These are phyloP conservation scores for Heteronetta atricapilla DNA, from an alignment of 2,113 vertebrate genomes.

Conservation along the genomic window DNA sequence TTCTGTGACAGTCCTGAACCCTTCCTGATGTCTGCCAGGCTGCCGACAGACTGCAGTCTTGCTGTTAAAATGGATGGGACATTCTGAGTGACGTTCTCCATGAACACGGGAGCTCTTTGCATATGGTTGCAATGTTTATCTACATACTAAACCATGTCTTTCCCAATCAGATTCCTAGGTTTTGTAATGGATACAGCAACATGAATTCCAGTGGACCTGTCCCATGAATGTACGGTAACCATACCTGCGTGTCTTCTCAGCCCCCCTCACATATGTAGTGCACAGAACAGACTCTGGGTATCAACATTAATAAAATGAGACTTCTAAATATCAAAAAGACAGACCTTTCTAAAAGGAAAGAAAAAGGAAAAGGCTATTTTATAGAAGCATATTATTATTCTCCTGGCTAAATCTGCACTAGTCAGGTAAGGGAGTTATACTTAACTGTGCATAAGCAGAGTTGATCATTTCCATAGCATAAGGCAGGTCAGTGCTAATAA, in stretches of 20 bases:
- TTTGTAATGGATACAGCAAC: background rate
- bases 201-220: background rate
- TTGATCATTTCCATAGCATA: background rate
- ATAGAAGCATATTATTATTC: background rate
- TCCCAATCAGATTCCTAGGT: background rate
- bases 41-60: background rate
- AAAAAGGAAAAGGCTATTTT: background rate
- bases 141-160: background rate
- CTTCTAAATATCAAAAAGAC: background rate
- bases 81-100: background rate
- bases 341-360: background rate
- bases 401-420: slow-evolving; percentile 20
- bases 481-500: background rate
- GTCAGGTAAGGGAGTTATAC: slow-evolving; percentile 32
- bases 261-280: fast-evolving
- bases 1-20: background rate
- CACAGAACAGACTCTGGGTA: background rate
- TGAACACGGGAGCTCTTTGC: background rate
- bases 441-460: background rate
- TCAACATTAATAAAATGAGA: background rate
- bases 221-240: fast-evolving
- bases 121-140: background rate
- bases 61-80: background rate
- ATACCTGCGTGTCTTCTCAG: no score
- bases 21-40: background rate